These are phyloP conservation scores for Sus scrofa DNA, from an alignment of 2,113 vertebrate genomes.

Conservation along the genomic window T2T-Sscrofa CM000814.6:49157001-49157500, in stretches of 20 bases:
- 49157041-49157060: fast-evolving
- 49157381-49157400: not conserved
- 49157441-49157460: fast-evolving
- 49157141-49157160: not conserved
- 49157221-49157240: not conserved
- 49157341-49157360: fast-evolving
- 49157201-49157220: not conserved
- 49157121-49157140: not conserved
- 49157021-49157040: not conserved
- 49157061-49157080: not conserved
- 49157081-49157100: not conserved
- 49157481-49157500: not conserved
- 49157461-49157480: not conserved
- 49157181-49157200: not conserved
- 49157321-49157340: too few species aligned
- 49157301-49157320: not conserved
- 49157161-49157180: too few species aligned
- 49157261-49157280: not conserved
- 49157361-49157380: not conserved
- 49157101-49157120: not conserved
- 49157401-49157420: not conserved
- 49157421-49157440: fast-evolving
- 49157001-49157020: not conserved
- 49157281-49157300: fast-evolving
- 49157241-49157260: not conserved